phyloP scores from a whole-genome alignment of 1,140 invertebrate genomes.

The Drosophila equinoxialis region DNA sequence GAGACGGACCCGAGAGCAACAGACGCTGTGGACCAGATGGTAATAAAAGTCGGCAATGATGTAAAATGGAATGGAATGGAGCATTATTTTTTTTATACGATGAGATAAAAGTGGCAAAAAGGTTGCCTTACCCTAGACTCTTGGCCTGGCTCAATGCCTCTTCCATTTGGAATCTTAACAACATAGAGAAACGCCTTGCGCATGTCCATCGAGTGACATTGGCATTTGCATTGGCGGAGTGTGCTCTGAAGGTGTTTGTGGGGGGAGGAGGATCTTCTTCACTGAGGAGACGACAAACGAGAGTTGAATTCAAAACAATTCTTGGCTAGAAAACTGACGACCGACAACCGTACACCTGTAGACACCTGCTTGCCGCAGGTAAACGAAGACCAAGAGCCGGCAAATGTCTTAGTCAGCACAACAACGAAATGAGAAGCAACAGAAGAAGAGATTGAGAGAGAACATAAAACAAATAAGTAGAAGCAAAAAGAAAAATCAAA shows the following conservation, averaged over 20 bases:
- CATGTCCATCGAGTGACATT: conserved; percentile 34
- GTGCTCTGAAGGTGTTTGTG: neutral
- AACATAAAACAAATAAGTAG: conserved; percentile 33
- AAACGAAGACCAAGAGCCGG: conserved; percentile 47
- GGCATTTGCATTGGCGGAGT: conserved; percentile 30
- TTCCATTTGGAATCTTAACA: neutral
- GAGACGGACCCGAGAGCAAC: conserved; percentile 7
- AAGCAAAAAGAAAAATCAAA: conserved; percentile 9
- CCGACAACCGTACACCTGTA: conserved; percentile 4
- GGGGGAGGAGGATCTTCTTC: conserved; percentile 4
- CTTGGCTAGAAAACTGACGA: conserved; percentile 22
- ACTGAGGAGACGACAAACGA: conserved; percentile 37
- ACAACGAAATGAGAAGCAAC: conserved; percentile 1
- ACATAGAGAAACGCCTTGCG: neutral
- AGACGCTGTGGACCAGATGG: conserved; percentile 30
- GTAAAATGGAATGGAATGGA: conserved; percentile 10
- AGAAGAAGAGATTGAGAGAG: conserved; percentile 11
- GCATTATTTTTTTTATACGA: conserved; percentile 40
- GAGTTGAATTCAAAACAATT: conserved; percentile 51
- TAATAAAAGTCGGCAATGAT: conserved; percentile 51
- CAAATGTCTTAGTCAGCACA: conserved; percentile 57
- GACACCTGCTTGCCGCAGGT: conserved; percentile 60
- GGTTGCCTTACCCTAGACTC: too few species aligned
- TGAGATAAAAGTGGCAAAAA: neutral
- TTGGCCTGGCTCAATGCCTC: neutral